Conservation (phyloP, 2,888 invertebrate species). For the Pammene aurita region DNA sequence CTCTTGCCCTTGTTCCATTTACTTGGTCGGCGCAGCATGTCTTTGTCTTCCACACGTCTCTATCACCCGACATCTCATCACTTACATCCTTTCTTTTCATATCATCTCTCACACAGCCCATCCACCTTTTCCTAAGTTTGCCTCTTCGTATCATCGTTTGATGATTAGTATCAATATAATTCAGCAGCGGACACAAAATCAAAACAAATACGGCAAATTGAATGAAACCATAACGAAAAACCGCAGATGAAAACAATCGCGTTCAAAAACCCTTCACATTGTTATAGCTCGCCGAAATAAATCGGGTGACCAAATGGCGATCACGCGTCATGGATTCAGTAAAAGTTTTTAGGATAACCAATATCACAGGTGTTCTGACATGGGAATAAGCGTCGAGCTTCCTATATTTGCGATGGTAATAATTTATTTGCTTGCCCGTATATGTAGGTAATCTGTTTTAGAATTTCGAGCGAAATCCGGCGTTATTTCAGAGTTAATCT, state of each 20-base stretch:
- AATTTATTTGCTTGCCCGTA: constrained; percentile 45
- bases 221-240: constrained; percentile 20
- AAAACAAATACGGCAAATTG: constrained; percentile 12
- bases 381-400: constrained; percentile 17
- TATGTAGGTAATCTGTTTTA: constrained; percentile 46
- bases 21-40: too few relatives aligned
- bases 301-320: constrained; percentile 10
- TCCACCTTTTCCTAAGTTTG: too few relatives aligned
- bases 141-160: too few relatives aligned
- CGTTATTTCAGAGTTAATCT: constrained; percentile 48
- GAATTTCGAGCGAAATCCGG: constrained; percentile 47
- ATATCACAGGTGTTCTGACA: constrained; percentile 16
- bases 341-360: constrained; percentile 23
- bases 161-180: not conserved
- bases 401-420: constrained; percentile 44
- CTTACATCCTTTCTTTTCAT: too few relatives aligned
- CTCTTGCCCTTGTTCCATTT: too few relatives aligned
- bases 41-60: too few relatives aligned
- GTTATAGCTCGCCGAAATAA: constrained; percentile 23
- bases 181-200: not conserved
- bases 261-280: not conserved
- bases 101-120: too few relatives aligned
- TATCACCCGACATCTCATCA: too few relatives aligned
- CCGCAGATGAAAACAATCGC: constrained; percentile 20
- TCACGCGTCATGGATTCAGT: constrained; percentile 17